Evolutionary conservation across 2,888 invertebrate genomes (phyloP).

Genomic region (Caenorhabditis afra): DNA sequence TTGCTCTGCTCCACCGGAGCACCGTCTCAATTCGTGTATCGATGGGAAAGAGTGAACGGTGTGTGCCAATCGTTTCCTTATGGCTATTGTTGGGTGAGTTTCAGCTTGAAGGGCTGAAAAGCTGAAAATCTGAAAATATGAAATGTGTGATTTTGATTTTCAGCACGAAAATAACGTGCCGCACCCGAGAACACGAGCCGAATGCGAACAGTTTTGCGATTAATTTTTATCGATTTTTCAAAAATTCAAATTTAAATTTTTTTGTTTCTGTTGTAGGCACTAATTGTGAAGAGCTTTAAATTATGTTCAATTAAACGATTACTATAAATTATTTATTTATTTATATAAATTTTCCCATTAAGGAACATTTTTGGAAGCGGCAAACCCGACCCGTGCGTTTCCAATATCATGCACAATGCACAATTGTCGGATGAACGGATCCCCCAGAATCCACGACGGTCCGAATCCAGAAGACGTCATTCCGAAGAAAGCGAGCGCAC

Average conservation of each 20-base stretch:
- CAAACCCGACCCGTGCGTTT: constrained; percentile 61
- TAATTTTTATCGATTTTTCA: constrained; percentile 14
- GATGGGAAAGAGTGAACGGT: constrained; percentile 64
- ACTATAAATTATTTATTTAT: not conserved
- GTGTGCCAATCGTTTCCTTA: constrained; percentile 64
- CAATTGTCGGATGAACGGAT: constrained; percentile 68
- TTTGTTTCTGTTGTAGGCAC: not conserved
- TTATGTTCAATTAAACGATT: not conserved
- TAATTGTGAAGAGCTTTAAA: not conserved
- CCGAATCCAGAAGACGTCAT: constrained; percentile 64
- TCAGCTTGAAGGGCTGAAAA: too few species aligned
- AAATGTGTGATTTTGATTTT: too few species aligned
- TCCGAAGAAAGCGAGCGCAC: constrained; percentile 64
- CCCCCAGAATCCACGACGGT: constrained; percentile 68
- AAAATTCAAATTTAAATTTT: not conserved
- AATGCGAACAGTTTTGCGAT: constrained; percentile 61
- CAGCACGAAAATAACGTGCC: constrained; percentile 57
- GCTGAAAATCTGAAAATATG: not conserved
- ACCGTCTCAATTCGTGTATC: constrained; percentile 64
- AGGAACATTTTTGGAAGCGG: too few species aligned
- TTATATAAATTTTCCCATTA: not conserved
- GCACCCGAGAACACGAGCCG: constrained; percentile 60
- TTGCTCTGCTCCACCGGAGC: constrained; percentile 47
- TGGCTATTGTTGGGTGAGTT: constrained; percentile 64
- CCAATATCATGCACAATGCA: constrained; percentile 66